Conservation (phyloP, 2,888 invertebrate genomes). For the Andrena hattorfiana region DNA sequence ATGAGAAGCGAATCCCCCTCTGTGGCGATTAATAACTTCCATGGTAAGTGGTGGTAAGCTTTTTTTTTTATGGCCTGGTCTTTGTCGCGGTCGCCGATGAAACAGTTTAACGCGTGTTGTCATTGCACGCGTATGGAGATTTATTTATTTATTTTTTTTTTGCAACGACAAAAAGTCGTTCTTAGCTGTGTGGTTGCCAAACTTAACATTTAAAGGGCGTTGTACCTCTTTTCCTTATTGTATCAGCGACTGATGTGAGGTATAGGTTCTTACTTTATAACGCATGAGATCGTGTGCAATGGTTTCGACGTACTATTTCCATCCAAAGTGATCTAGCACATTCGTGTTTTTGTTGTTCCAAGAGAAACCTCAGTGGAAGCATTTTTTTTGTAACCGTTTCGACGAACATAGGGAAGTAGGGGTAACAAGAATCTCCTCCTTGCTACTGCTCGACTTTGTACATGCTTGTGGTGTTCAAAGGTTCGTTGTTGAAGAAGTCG, state of each 20-base stretch:
- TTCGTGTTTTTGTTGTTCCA: conserved; percentile 43
- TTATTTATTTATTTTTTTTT: conserved; percentile 8
- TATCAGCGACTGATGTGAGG: conserved; percentile 22
- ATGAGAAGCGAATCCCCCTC: conserved; percentile 17
- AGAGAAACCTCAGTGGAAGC: conserved; percentile 21
- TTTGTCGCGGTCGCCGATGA: conserved; percentile 29
- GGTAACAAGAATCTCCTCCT: conserved; percentile 22
- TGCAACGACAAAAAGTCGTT: conserved; percentile 28
- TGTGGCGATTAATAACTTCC: conserved; percentile 21
- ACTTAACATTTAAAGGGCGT: conserved; percentile 40
- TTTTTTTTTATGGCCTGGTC: conserved; percentile 47
- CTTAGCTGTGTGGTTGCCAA: conserved; percentile 52
- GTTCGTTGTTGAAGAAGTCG: conserved; percentile 12
- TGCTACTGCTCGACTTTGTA: conserved; percentile 15
- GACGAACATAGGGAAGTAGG: conserved; percentile 41
- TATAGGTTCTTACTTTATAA: conserved; percentile 48
- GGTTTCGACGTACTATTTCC: conserved; percentile 43
- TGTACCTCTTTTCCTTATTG: conserved; percentile 40
- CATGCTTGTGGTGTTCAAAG: background rate
- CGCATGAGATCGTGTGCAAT: conserved; percentile 57
- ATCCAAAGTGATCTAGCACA: conserved; percentile 35
- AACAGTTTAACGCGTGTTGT: conserved; percentile 28
- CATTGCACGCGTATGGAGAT: conserved; percentile 24
- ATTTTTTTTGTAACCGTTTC: conserved; percentile 20
- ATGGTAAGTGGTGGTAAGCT: conserved; percentile 60